Conservation (phyloP, 2,888 invertebrate genomes). For the Selenia dentaria region DNA sequence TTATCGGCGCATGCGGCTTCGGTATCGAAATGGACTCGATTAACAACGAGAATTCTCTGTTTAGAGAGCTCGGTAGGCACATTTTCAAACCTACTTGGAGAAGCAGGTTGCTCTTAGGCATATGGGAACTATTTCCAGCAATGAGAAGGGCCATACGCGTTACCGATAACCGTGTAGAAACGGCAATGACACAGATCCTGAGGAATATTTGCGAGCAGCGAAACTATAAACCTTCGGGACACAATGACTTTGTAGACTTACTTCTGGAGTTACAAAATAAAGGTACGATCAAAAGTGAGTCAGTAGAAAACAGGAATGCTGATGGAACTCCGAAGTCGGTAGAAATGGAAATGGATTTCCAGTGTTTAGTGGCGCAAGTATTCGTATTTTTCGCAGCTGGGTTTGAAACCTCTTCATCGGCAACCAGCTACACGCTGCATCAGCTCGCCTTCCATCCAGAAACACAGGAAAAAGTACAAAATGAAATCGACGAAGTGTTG, state of each 20-base stretch:
- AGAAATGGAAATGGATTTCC: conserved; percentile 52
- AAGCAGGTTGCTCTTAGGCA: conserved; percentile 30
- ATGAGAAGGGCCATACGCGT: conserved; percentile 37
- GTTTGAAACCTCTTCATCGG: conserved; percentile 73
- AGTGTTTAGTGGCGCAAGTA: conserved; percentile 55
- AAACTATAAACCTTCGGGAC: conserved; percentile 53
- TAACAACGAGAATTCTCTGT: conserved; percentile 52
- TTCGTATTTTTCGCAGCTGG: conserved; percentile 72
- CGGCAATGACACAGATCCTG: conserved; percentile 41
- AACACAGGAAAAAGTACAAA: conserved; percentile 56
- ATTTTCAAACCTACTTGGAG: conserved; percentile 43
- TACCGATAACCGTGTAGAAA: conserved; percentile 30
- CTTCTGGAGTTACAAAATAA: conserved; percentile 50
- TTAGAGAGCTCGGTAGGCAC: conserved; percentile 47
- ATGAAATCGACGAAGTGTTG: conserved; percentile 61
- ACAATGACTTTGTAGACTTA: conserved; percentile 61
- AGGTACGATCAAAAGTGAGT: conserved; percentile 57
- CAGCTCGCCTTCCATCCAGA: conserved; percentile 66
- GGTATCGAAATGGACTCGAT: conserved; percentile 57
- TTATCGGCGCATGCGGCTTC: conserved; percentile 63
- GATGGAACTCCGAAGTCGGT: conserved; percentile 52
- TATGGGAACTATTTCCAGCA: conserved; percentile 54
- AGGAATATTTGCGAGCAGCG: conserved; percentile 51
- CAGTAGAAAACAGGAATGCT: conserved; percentile 47
- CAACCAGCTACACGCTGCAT: conserved; percentile 63